A percentile compares a stretch with the other conserved stretches of the same genome.
phyloP scores from a whole-genome alignment of 2,113 vertebrate species.

The Spheniscus mendiculus region DNA sequence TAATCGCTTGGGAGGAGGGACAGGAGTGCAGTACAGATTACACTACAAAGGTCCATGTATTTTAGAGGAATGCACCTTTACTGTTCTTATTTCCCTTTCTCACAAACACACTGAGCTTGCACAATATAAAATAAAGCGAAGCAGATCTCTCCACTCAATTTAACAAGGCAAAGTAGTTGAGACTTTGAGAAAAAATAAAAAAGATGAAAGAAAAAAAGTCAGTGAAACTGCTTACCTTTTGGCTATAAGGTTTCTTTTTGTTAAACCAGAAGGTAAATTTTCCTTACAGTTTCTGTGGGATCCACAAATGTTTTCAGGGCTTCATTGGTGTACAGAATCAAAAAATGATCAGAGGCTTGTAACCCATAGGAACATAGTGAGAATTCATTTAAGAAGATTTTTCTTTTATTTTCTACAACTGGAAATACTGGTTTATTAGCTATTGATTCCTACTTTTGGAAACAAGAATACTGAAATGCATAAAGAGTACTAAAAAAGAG shows the following conservation, averaged over 20 bases:
- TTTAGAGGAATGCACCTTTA: slow-evolving; percentile 76
- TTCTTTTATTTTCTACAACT: slow-evolving; percentile 67
- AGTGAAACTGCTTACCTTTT: slow-evolving; percentile 74
- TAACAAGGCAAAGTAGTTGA: slow-evolving; percentile 70
- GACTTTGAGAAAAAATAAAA: slow-evolving; percentile 71
- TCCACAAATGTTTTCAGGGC: slow-evolving; percentile 63
- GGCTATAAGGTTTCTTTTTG: slow-evolving; percentile 66
- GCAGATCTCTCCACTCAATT: slow-evolving; percentile 66
- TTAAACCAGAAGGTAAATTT: slow-evolving; percentile 50
- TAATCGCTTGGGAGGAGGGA: neutral
- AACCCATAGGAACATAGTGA: slow-evolving; percentile 48
- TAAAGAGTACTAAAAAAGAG: slow-evolving; percentile 62
- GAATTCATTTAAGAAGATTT: slow-evolving; percentile 60
- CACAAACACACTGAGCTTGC: slow-evolving; percentile 74
- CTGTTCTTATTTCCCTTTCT: slow-evolving; percentile 75
- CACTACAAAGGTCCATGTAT: slow-evolving; percentile 53
- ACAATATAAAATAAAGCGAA: slow-evolving; percentile 75
- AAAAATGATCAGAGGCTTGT: slow-evolving; percentile 27
- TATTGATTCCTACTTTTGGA: slow-evolving; percentile 31
- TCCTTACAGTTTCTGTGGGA: slow-evolving; percentile 61
- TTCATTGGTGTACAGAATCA: slow-evolving; percentile 39
- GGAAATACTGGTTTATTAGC: slow-evolving; percentile 63
- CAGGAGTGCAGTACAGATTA: slow-evolving; percentile 54
- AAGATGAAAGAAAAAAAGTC: slow-evolving; percentile 69
- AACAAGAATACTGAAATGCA: slow-evolving; percentile 68